Evolutionary conservation across 1,140 invertebrate species (phyloP).

Genomic region (Drosophila prosaltans): DNA sequence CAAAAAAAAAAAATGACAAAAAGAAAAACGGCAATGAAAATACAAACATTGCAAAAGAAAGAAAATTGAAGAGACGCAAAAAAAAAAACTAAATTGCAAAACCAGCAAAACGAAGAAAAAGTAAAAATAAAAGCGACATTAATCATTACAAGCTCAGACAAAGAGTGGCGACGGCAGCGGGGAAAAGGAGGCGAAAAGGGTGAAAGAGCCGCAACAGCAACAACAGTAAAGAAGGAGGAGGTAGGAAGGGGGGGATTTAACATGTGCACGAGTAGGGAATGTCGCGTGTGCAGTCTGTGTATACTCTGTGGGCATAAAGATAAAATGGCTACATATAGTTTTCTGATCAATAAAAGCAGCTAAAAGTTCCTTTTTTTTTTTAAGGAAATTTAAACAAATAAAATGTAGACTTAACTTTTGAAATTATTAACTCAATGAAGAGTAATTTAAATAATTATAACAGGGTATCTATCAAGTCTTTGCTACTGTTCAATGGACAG

Average conservation of each 20-base stretch:
- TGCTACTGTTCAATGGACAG: neutral
- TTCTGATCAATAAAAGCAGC: neutral
- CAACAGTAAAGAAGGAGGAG: neutral
- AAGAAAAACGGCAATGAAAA: constrained; percentile 55
- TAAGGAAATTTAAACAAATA: too few relatives aligned
- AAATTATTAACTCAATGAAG: too few relatives aligned
- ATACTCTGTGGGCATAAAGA: neutral
- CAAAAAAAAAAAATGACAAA: constrained; percentile 1
- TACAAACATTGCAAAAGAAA: constrained; percentile 38
- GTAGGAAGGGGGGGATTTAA: constrained; percentile 29
- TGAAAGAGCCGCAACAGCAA: constrained; percentile 2
- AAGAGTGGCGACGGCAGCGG: constrained; percentile 29
- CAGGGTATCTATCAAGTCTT: constrained; percentile 7
- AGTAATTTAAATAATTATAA: neutral
- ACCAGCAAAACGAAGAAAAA: constrained; percentile 46
- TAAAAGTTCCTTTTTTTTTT: too few relatives aligned
- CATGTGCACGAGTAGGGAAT: constrained; percentile 28
- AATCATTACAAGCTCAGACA: constrained; percentile 74
- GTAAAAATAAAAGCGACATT: constrained; percentile 47
- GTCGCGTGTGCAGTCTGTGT: constrained; percentile 26
- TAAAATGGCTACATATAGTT: neutral
- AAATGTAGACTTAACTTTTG: too few relatives aligned
- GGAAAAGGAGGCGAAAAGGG: neutral
- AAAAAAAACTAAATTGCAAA: constrained; percentile 47
- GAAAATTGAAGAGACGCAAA: constrained; percentile 33